phyloP scores from a whole-genome alignment of 1,140 invertebrate species.

The Wasmannia auropunctata region DNA sequence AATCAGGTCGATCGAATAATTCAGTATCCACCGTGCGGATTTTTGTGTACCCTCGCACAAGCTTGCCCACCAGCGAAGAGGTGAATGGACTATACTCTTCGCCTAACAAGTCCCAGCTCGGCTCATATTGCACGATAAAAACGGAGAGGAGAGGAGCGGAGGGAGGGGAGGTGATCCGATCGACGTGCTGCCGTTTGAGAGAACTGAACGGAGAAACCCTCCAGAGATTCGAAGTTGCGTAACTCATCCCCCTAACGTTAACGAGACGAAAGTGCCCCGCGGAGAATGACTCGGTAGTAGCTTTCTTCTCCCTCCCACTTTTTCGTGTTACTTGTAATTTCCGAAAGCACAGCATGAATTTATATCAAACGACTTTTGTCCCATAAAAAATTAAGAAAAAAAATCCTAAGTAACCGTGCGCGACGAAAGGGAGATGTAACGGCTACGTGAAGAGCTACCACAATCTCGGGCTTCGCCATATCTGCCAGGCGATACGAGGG shows the following conservation, averaged over 20 bases:
- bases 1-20: conserved; percentile 39
- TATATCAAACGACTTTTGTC: conserved; percentile 52
- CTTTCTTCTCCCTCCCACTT: background rate
- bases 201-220: background rate
- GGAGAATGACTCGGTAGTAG: background rate
- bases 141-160: too few species aligned
- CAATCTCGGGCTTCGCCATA: conserved; percentile 14
- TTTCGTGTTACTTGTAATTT: conserved; percentile 63
- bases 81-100: background rate
- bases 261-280: conserved; percentile 58
- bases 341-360: conserved; percentile 50
- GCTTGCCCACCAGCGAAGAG: background rate
- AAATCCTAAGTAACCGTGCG: background rate
- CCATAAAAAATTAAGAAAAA: conserved; percentile 23
- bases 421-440: conserved; percentile 30
- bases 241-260: conserved; percentile 43
- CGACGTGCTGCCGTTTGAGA: background rate
- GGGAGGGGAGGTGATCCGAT: background rate
- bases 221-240: conserved; percentile 8
- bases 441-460: conserved; percentile 18
- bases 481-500: background rate
- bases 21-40: background rate
- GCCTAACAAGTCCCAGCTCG: conserved; percentile 4
- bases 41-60: background rate
- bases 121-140: conserved; percentile 7